Percentiles rank a stretch among this genome's conserved stretches.
phyloP scores from a whole-genome alignment of 2,797 vertebrate species.

The Thamnophis elegans region DNA sequence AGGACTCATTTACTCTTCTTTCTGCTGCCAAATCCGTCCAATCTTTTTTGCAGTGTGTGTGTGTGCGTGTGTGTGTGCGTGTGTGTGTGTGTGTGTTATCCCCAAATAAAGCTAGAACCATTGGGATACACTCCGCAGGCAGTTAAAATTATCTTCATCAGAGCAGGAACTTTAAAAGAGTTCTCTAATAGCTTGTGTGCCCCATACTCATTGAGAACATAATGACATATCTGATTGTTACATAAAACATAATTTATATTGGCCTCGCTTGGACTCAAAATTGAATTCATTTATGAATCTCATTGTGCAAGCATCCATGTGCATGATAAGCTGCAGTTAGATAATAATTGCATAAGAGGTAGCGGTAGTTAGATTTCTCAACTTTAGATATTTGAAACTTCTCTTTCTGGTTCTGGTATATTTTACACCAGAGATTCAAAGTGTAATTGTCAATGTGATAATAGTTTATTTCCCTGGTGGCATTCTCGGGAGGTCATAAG shows the following conservation, averaged over 20 bases:
- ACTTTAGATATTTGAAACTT: background rate
- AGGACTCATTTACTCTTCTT: conserved; percentile 49
- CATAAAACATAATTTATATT: conserved; percentile 62
- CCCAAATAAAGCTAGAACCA: conserved; percentile 58
- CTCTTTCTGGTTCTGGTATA: background rate
- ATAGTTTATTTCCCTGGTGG: background rate
- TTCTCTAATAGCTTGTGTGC: conserved; percentile 49
- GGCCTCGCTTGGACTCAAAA: conserved; percentile 47
- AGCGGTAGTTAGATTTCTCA: background rate
- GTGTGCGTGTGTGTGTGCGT: background rate
- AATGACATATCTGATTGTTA: conserved; percentile 24
- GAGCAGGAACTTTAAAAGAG: conserved; percentile 61
- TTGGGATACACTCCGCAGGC: conserved; percentile 63
- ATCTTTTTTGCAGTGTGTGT: conserved; percentile 46
- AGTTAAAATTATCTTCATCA: conserved; percentile 68
- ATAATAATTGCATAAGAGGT: background rate
- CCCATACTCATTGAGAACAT: conserved; percentile 39
- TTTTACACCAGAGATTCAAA: background rate
- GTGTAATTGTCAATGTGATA: background rate
- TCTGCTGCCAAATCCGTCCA: conserved; percentile 42
- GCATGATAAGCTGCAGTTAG: background rate
- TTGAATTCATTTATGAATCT: conserved; percentile 41
- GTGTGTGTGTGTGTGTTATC: too few relatives aligned
- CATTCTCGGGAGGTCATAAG: background rate
- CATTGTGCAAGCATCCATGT: conserved; percentile 35